Evolutionary conservation across 1,140 invertebrate species (phyloP).

Genomic region (Paracyclopina nana): DNA sequence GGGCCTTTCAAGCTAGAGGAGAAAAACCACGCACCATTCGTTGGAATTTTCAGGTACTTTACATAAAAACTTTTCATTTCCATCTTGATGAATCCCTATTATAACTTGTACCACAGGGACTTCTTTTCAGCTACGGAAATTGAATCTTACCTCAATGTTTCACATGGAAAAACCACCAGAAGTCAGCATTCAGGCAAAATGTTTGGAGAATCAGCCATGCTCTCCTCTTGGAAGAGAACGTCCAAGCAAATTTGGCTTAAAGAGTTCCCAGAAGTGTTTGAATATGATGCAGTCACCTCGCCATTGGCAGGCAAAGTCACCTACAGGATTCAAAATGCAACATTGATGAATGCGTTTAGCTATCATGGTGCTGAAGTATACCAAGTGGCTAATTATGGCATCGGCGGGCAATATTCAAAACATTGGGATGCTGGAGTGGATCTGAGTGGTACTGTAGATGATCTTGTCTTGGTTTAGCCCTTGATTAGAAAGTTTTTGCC

Average conservation of each 20-base stretch:
- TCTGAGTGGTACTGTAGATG: no score
- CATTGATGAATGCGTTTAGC: neutral
- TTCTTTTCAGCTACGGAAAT: neutral
- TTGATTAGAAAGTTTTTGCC: no score
- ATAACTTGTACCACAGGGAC: neutral
- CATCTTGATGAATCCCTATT: neutral
- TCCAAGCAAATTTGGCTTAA: neutral
- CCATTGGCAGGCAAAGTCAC: neutral
- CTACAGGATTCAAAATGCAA: neutral
- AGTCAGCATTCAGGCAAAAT: neutral
- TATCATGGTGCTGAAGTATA: no score
- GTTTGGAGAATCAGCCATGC: no score
- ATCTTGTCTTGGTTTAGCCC: no score
- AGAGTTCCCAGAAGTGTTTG: neutral
- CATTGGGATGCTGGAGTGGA: neutral
- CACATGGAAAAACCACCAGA: neutral
- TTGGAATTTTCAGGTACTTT: constrained; percentile 32
- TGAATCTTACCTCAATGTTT: neutral
- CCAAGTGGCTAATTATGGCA: constrained; percentile 2
- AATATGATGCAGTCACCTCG: neutral
- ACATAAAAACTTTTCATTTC: constrained; percentile 24
- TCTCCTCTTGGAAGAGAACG: neutral
- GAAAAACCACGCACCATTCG: constrained; percentile 29
- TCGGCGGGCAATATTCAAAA: neutral
- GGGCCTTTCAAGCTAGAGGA: constrained; percentile 33